These are phyloP conservation scores for Fregetta grallaria DNA, from an alignment of 2,113 vertebrate species.

Conservation along the genomic window DNA sequence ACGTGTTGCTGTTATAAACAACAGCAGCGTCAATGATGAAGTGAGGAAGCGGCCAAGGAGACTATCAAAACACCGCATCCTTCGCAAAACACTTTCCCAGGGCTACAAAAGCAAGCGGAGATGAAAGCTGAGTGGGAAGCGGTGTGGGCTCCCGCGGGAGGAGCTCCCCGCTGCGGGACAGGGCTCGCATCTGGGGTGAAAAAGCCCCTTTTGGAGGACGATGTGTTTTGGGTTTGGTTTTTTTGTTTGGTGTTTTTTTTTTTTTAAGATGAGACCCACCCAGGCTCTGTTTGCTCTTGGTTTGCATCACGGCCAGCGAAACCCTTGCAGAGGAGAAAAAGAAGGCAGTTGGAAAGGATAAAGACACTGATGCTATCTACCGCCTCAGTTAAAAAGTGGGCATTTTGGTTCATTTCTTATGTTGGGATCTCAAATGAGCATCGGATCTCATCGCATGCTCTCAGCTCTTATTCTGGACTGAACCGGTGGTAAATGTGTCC, in stretches of 20 bases:
- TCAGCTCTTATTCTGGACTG: not conserved
- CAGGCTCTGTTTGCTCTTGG: not conserved
- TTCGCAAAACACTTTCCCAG: constrained; percentile 1
- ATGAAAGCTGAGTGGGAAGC: not conserved
- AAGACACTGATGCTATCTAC: not conserved
- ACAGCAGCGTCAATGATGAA: not conserved
- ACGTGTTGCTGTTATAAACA: constrained; percentile 24
- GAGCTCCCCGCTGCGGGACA: not conserved
- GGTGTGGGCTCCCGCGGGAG: accelerated
- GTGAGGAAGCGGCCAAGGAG: not conserved
- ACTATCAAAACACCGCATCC: constrained; percentile 10
- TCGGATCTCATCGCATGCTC: not conserved
- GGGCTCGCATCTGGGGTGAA: not conserved
- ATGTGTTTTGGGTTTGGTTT: not conserved
- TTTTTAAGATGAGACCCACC: constrained; percentile 1
- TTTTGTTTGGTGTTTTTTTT: not conserved
- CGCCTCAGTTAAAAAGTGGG: not conserved
- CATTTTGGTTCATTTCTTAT: not conserved
- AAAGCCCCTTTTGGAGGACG: not conserved
- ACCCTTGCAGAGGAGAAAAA: not conserved
- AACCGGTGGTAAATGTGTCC: not conserved
- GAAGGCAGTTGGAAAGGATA: not conserved
- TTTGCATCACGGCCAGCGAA: not conserved
- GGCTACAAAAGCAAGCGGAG: constrained; percentile 31
- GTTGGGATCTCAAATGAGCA: not conserved